Conservation (phyloP, 2,797 vertebrate species). For the Enteromius anoplus region DNA sequence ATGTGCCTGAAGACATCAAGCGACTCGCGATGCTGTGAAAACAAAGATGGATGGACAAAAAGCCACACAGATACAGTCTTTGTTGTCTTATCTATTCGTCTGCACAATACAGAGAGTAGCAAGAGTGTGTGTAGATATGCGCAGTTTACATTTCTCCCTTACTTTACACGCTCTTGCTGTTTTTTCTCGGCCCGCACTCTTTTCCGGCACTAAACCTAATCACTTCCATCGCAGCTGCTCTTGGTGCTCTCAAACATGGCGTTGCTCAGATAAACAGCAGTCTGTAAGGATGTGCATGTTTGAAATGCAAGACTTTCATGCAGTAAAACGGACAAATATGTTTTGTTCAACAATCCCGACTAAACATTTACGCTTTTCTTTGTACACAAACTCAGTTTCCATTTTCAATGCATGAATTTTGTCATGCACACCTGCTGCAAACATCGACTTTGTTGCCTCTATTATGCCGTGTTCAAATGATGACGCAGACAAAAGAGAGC, state of each 20-base stretch:
- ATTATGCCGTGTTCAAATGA: conserved; percentile 21
- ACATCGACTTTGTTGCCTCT: conserved; percentile 16
- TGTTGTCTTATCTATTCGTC: conserved; percentile 43
- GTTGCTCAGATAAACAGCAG: conserved; percentile 14
- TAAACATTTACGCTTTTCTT: conserved; percentile 25
- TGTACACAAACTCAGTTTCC: conserved; percentile 12
- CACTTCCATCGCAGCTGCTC: conserved; percentile 54
- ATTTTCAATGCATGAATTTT: background rate
- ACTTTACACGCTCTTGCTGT: conserved; percentile 42
- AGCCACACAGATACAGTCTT: conserved; percentile 50
- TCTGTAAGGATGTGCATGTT: conserved; percentile 24
- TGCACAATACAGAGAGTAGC: conserved; percentile 31
- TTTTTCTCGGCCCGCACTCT: conserved; percentile 49
- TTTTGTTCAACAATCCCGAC: background rate
- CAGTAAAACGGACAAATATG: conserved; percentile 5
- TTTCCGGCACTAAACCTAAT: conserved; percentile 54
- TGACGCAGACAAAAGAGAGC: conserved; percentile 21
- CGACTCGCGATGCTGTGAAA: conserved; percentile 35
- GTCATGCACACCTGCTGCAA: conserved; percentile 42
- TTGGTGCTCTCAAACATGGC: conserved; percentile 25
- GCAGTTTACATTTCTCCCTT: conserved; percentile 50
- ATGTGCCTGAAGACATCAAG: conserved; percentile 28
- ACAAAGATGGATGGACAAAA: conserved; percentile 5
- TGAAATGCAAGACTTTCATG: background rate
- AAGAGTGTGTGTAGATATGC: conserved; percentile 32